Evolutionary conservation across 2,888 invertebrate species (phyloP).

Genomic region (Sinodicranocentrus sp.): DNA sequence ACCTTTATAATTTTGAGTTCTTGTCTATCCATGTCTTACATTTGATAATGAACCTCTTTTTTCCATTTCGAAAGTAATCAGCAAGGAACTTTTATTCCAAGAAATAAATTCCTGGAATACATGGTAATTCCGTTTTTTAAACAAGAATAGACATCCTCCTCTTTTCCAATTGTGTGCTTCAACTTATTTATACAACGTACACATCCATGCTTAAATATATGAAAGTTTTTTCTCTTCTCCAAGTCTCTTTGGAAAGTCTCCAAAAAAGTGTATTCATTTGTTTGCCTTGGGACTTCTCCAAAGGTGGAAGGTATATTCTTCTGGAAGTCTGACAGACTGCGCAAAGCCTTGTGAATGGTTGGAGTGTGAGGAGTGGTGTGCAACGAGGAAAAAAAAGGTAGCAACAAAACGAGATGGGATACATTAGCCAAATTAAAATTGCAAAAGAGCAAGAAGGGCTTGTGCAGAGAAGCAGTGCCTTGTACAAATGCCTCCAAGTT

Average conservation of each 20-base stretch:
- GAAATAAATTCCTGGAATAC: too few relatives aligned
- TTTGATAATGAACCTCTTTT: too few relatives aligned
- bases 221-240: too few relatives aligned
- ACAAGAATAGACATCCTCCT: too few relatives aligned
- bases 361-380: conserved; percentile 18
- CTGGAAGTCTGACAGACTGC: neutral
- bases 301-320: conserved; percentile 5
- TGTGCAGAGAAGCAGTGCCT: conserved; percentile 11
- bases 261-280: conserved; percentile 53
- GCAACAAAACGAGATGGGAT: conserved; percentile 55
- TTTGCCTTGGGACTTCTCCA: conserved; percentile 58
- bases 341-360: neutral
- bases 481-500: conserved; percentile 23
- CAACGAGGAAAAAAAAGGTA: neutral
- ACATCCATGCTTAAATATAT: too few relatives aligned
- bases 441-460: conserved; percentile 47
- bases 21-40: too few relatives aligned
- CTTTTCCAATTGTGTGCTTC: too few relatives aligned
- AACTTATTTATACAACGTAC: too few relatives aligned
- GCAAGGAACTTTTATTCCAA: too few relatives aligned
- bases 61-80: too few relatives aligned
- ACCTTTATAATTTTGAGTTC: too few relatives aligned
- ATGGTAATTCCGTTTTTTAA: too few relatives aligned
- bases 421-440: conserved; percentile 68
- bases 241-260: conserved; percentile 33